phyloP scores from a whole-genome alignment of 2,113 vertebrate species.

The Podilymbus podiceps region DNA sequence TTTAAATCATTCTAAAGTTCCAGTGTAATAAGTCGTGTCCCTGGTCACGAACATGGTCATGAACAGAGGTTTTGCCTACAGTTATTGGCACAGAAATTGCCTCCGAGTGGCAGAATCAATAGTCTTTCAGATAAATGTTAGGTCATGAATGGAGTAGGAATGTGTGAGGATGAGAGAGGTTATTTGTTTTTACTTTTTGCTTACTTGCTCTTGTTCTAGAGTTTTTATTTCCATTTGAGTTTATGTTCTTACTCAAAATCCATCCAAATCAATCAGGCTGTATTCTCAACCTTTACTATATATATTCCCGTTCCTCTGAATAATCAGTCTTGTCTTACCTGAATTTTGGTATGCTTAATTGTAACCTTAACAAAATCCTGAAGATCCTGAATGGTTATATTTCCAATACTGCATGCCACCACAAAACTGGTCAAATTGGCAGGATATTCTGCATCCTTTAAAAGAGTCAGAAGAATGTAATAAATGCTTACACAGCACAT shows the following conservation, averaged over 20 bases:
- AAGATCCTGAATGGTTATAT: constrained; percentile 83
- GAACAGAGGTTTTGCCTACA: not conserved
- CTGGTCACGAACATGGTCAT: not conserved
- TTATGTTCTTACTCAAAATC: not conserved
- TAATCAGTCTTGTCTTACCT: constrained; percentile 73
- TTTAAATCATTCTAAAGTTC: not conserved
- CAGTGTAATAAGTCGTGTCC: not conserved
- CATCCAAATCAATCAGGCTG: not conserved
- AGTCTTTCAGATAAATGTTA: not conserved
- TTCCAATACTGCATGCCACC: constrained; percentile 93
- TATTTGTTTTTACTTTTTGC: not conserved
- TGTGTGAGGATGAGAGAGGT: not conserved
- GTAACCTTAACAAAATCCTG: constrained; percentile 83
- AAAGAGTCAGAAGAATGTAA: constrained; percentile 34
- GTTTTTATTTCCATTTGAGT: not conserved
- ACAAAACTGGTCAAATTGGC: constrained; percentile 87
- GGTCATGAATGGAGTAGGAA: not conserved
- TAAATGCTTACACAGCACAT: not conserved
- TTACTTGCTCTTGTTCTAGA: not conserved
- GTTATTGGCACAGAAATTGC: not conserved
- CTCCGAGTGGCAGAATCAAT: not conserved
- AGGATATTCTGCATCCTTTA: constrained; percentile 70
- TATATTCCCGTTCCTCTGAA: not conserved
- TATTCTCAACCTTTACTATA: not conserved
- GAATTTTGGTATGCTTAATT: constrained; percentile 79